Evolutionary conservation across 2,888 invertebrate species (phyloP), one percentile per base, ranked within the genome.

Genomic region (Meloe dianella): DNA sequence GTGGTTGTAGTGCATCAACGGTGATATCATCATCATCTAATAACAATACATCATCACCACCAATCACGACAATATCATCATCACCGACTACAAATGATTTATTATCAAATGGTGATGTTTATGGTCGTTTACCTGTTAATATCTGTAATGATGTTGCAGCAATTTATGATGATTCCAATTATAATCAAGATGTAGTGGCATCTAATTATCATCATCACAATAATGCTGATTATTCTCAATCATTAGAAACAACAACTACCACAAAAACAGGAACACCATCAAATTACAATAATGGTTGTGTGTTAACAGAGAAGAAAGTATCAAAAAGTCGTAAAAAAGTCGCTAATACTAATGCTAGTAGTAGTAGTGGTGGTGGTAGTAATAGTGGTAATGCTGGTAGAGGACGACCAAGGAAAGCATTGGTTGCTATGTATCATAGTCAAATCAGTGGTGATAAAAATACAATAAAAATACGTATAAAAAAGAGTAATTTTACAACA

Each of bases 401-500:
- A 68, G 85, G 85, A 38, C 74, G 85, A 64, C 84, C 85, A n/a
- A 78, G 86, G 61, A 85, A 86, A 68, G 83, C 85, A 10, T 76
- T 85, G 56, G 84, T 85, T 54, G 84, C 87, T 47, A 86, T 87
- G 84, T 88, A 88, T 73, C 87, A 88, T 75, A 88, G 87, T 78
- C 87, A 88, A 78, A 87, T 88, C 61, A 88, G 87, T 66, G 87
- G 90, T 74, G 90, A 89, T 78, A 88, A 89, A 78, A 90, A 90
- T 76, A 86, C 88, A 68, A 89, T 91, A 78, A 91, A 90, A 82
- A 87, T 91, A 77, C 87, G 89, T 78, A 91, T 91, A 75, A 89
- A 87, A 80, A 90, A 89, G 83, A 89, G 90, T 77, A 85, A 81
- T 73, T 75, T 78, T 75, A 79, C 79, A 51, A 73, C 82, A 51